Evolutionary conservation across 1,140 invertebrate genomes (phyloP).

Genomic region (Drosophila ambigua): DNA sequence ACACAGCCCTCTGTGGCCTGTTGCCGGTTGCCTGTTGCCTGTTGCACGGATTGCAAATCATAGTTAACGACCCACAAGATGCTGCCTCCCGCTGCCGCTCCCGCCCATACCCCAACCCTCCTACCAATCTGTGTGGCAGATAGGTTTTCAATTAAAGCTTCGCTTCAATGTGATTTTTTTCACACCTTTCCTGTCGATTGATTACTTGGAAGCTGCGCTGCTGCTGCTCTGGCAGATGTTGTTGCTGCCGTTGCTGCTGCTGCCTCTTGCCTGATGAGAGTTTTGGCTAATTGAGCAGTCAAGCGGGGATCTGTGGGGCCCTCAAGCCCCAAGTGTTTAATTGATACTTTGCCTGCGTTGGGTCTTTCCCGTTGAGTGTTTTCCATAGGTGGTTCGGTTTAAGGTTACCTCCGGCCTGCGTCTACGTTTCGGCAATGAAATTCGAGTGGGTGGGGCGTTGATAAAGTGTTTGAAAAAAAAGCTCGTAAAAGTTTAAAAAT

Average conservation of each 20-base stretch:
- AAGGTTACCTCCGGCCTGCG: not conserved
- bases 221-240: too few relatives aligned
- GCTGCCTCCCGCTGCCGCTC: not conserved
- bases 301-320: slow-evolving; percentile 12
- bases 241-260: too few relatives aligned
- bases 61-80: slow-evolving; percentile 56
- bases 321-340: slow-evolving; percentile 11
- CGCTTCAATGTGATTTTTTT: slow-evolving; percentile 19
- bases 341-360: slow-evolving; percentile 10
- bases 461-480: too few relatives aligned
- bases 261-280: not conserved
- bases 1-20: too few relatives aligned
- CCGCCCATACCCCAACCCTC: not conserved
- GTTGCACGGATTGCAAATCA: slow-evolving; percentile 66
- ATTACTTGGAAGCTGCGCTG: too few relatives aligned
- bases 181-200: not conserved
- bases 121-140: slow-evolving; percentile 1
- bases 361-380: slow-evolving; percentile 1
- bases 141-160: slow-evolving; percentile 71
- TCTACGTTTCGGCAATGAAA: too few relatives aligned
- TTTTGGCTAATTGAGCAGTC: slow-evolving; percentile 69
- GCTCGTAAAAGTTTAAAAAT: too few relatives aligned
- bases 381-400: not conserved
- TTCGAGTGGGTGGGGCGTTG: too few relatives aligned
- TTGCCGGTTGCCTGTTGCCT: slow-evolving; percentile 17